Evolutionary conservation across 2,113 vertebrate species (phyloP).

Genomic region (Lates calcarifer): DNA sequence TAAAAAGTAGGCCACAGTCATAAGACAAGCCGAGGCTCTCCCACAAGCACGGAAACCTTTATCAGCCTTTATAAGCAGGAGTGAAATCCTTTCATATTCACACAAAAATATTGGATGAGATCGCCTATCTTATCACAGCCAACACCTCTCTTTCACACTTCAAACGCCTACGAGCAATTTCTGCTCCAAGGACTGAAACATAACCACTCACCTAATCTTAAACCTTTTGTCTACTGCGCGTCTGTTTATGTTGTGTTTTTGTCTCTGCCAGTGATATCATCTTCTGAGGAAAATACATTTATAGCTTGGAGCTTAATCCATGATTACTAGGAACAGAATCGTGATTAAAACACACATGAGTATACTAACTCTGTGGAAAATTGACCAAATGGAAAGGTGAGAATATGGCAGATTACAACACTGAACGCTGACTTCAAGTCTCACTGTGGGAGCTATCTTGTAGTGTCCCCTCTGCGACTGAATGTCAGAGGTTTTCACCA

Average conservation of each 20-base stretch:
- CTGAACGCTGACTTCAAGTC: not conserved
- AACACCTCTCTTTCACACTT: slow-evolving; percentile 43
- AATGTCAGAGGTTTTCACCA: not conserved
- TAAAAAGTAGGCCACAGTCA: slow-evolving; percentile 23
- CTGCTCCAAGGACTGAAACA: slow-evolving; percentile 26
- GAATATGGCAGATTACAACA: not conserved
- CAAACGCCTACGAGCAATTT: slow-evolving; percentile 21
- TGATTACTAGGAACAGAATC: not conserved
- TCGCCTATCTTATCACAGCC: slow-evolving; percentile 23
- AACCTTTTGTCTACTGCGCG: slow-evolving; percentile 21
- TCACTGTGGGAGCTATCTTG: slow-evolving; percentile 1
- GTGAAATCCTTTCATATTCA: slow-evolving; percentile 29
- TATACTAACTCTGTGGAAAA: too few relatives aligned
- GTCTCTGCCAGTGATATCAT: slow-evolving; percentile 10
- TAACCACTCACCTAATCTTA: not conserved
- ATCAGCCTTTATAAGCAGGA: slow-evolving; percentile 38
- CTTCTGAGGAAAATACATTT: slow-evolving; percentile 13
- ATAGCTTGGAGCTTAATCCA: not conserved
- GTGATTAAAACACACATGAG: not conserved
- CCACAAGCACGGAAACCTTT: slow-evolving; percentile 27
- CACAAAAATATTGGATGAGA: slow-evolving; percentile 22
- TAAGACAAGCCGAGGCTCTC: slow-evolving; percentile 16
- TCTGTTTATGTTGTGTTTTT: slow-evolving; percentile 19
- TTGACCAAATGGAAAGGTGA: not conserved
- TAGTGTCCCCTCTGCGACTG: not conserved